A percentile compares a stretch with the other conserved stretches of the same genome.
These are phyloP conservation scores for Chelonus insularis DNA, from an alignment of 1,140 invertebrate species.

Conservation along the genomic window DNA sequence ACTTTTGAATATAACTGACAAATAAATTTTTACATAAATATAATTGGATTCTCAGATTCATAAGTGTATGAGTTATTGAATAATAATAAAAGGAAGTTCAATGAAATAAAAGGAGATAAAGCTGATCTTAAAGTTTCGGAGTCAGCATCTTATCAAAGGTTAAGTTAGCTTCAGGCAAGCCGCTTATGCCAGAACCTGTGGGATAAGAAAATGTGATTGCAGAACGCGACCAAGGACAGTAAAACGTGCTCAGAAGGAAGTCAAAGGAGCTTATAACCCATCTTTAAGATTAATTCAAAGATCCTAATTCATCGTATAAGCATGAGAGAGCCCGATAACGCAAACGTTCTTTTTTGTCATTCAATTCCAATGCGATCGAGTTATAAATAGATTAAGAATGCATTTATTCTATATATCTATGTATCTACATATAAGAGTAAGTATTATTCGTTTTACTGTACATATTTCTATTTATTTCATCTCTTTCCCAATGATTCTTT, in stretches of 20 bases:
- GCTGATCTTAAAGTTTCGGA: background rate
- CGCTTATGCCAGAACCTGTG: background rate
- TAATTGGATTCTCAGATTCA: no score
- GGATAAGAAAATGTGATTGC: slow-evolving; percentile 9
- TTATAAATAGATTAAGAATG: no score
- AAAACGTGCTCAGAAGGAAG: background rate
- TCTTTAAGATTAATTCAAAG: background rate
- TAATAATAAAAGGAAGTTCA: background rate
- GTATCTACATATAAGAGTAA: no score
- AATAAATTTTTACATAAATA: no score
- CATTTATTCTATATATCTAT: no score
- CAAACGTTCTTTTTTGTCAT: no score
- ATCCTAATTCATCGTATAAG: background rate
- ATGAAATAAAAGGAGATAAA: background rate
- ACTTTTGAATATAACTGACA: no score
- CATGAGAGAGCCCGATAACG: background rate
- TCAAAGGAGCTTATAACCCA: background rate
- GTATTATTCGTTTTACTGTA: no score
- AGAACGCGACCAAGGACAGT: background rate
- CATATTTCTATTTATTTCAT: no score
- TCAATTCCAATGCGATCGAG: no score
- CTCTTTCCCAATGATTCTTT: no score
- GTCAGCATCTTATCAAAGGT: slow-evolving; percentile 8
- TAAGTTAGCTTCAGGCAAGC: slow-evolving; percentile 8
- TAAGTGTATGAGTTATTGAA: no score